Conservation (phyloP, 2,113 vertebrate genomes). For the Dicentrarchus labrax region DNA sequence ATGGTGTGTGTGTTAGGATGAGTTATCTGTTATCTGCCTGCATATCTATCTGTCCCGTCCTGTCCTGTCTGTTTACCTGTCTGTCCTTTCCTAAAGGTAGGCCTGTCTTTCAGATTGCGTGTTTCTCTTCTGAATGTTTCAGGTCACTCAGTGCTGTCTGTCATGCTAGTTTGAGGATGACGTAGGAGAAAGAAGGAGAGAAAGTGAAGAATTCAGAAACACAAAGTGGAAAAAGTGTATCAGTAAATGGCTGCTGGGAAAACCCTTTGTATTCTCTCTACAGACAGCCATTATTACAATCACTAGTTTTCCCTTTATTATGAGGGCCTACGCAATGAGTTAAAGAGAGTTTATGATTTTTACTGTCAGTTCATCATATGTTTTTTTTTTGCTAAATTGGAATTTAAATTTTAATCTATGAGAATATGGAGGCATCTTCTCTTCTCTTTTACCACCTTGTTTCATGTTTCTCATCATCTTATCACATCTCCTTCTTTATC, state of each 20-base stretch:
- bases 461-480: neutral
- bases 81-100: conserved; percentile 34
- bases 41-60: conserved; percentile 4
- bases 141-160: conserved; percentile 43
- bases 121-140: conserved; percentile 39
- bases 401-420: no score
- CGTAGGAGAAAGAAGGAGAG: neutral
- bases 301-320: neutral
- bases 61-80: conserved; percentile 20
- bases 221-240: neutral
- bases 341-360: neutral
- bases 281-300: conserved; percentile 1
- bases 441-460: no score
- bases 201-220: conserved; percentile 8
- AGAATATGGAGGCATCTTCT: no score
- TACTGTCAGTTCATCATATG: neutral
- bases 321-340: neutral
- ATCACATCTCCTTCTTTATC: neutral
- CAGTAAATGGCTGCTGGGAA: conserved; percentile 15
- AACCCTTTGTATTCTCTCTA: neutral
- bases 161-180: conserved; percentile 33
- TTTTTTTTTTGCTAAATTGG: neutral
- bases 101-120: conserved; percentile 42
- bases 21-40: conserved; percentile 26
- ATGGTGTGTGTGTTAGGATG: neutral